These are phyloP conservation scores for Notothenia coriiceps DNA, from an alignment of 2,113 vertebrate genomes.

Conservation along the genomic window DNA sequence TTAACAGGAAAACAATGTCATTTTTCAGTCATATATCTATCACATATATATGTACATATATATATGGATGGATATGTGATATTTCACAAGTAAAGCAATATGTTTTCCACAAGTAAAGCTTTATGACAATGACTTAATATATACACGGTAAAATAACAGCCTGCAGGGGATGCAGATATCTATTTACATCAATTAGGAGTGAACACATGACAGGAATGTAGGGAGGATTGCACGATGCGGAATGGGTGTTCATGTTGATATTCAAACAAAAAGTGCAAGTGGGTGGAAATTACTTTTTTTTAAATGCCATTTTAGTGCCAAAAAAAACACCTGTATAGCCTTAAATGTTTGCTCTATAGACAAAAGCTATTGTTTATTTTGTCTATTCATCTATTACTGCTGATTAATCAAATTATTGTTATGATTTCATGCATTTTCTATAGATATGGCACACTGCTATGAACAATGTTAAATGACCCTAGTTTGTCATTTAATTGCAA, in stretches of 20 bases:
- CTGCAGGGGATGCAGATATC: constrained; percentile 65
- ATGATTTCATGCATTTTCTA: constrained; percentile 61
- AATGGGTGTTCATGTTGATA: constrained; percentile 46
- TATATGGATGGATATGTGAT: constrained; percentile 35
- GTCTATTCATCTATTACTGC: constrained; percentile 25
- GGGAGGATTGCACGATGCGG: constrained; percentile 64
- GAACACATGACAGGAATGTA: constrained; percentile 72
- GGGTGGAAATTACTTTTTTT: constrained; percentile 29
- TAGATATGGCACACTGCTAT: constrained; percentile 57
- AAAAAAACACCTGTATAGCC: constrained; percentile 28
- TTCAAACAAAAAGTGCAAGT: not conserved
- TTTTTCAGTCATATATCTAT: constrained; percentile 16
- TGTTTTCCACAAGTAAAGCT: constrained; percentile 80
- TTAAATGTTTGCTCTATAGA: constrained; percentile 28
- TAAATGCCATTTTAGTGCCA: constrained; percentile 25
- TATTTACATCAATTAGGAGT: constrained; percentile 77
- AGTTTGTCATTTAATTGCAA: constrained; percentile 12
- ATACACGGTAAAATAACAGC: constrained; percentile 68
- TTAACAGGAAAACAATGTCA: constrained; percentile 82
- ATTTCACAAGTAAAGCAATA: constrained; percentile 74
- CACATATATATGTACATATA: constrained; percentile 43
- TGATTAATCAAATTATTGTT: constrained; percentile 39
- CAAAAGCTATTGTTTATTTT: constrained; percentile 39
- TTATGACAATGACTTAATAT: constrained; percentile 78
- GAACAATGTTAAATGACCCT: constrained; percentile 33